A percentile compares a stretch with the other conserved stretches of the same genome.
Evolutionary conservation across 1,140 invertebrate genomes (phyloP).

Genomic region (Micrasema minimum): DNA sequence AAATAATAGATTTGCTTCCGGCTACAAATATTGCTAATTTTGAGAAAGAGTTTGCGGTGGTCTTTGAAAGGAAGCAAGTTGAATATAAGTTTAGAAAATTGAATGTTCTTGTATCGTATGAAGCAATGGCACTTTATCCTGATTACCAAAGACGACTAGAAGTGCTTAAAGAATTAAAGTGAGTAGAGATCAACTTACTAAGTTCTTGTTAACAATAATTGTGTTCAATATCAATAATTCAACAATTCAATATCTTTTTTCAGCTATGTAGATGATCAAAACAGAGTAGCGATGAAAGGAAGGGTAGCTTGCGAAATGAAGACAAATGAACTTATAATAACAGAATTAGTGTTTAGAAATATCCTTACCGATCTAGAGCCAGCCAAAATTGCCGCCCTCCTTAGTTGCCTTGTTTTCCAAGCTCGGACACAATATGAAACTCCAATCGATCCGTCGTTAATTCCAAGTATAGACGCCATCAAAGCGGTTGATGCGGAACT

Average conservation of each 20-base stretch:
- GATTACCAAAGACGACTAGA: constrained; percentile 88
- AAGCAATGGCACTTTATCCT: constrained; percentile 86
- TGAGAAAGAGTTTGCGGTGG: constrained; percentile 77
- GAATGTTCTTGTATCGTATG: constrained; percentile 82
- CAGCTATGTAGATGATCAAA: constrained; percentile 54
- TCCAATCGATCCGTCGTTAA: constrained; percentile 67
- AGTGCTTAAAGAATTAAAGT: constrained; percentile 83
- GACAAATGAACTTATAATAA: constrained; percentile 92
- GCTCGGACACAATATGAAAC: constrained; percentile 73
- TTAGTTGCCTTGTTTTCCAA: constrained; percentile 94
- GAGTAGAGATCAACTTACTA: too few relatives aligned
- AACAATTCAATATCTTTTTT: too few relatives aligned
- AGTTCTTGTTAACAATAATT: neutral
- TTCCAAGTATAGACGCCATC: constrained; percentile 62
- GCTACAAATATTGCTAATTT: constrained; percentile 67
- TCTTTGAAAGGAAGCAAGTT: constrained; percentile 78
- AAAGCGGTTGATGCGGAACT: constrained; percentile 61
- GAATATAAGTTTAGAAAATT: constrained; percentile 78
- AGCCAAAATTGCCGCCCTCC: constrained; percentile 90
- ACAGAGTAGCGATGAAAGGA: constrained; percentile 84
- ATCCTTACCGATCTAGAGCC: constrained; percentile 86
- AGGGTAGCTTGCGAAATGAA: constrained; percentile 96
- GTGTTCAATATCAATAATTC: too few relatives aligned
- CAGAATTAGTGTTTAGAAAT: constrained; percentile 95
- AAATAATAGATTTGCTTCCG: constrained; percentile 58